These are phyloP conservation scores for Tetranychus cinnabarinus DNA, from an alignment of 1,140 invertebrate genomes.

Conservation along the genomic window DNA sequence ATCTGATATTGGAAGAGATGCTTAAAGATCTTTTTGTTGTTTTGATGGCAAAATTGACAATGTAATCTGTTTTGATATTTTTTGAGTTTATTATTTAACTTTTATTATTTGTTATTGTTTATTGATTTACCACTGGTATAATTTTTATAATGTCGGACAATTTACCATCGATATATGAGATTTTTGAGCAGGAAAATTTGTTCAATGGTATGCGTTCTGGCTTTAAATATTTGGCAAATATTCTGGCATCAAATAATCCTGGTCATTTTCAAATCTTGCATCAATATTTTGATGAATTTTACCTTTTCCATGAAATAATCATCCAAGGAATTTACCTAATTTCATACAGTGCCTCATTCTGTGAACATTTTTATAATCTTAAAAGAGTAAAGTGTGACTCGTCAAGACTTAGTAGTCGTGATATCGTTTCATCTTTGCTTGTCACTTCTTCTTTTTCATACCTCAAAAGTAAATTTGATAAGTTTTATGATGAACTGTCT, in stretches of 20 bases:
- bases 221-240: not conserved
- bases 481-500: not conserved
- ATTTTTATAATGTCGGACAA: not conserved
- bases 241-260: not conserved
- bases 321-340: not conserved
- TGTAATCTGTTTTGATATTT: too few species aligned
- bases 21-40: too few species aligned
- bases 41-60: too few species aligned
- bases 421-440: not conserved
- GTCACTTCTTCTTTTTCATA: not conserved
- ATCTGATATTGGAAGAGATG: too few species aligned
- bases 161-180: not conserved
- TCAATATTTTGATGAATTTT: not conserved
- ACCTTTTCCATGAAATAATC: not conserved
- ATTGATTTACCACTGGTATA: not conserved
- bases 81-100: too few species aligned
- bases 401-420: not conserved
- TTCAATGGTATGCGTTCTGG: not conserved
- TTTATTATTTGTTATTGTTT: not conserved
- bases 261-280: not conserved
- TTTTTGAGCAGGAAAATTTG: not conserved
- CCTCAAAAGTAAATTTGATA: not conserved
- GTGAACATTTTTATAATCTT: not conserved
- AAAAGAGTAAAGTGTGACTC: not conserved
- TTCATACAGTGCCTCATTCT: not conserved